Conservation (phyloP, 1,140 invertebrate genomes). For the Drosophila novamexicana region DNA sequence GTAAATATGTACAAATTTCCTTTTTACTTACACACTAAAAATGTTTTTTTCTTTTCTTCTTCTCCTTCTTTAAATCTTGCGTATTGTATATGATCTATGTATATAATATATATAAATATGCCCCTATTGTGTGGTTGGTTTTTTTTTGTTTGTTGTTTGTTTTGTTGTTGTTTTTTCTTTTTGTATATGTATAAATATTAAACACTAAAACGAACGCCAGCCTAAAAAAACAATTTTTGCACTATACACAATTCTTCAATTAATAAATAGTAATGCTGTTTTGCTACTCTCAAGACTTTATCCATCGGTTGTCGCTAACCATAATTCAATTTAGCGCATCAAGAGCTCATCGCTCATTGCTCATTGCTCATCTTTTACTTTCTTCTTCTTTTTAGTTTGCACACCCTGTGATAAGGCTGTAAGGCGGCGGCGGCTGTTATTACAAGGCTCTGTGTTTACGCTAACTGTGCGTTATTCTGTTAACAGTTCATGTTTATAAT, state of each 20-base stretch:
- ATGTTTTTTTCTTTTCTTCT: constrained; percentile 47
- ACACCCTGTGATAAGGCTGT: constrained; percentile 8
- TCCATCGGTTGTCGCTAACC: constrained; percentile 11
- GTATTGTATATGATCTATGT: constrained; percentile 61
- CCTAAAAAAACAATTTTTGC: constrained; percentile 58
- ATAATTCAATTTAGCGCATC: background rate
- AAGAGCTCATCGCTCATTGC: background rate
- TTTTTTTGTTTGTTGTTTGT: constrained; percentile 5
- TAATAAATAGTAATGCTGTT: constrained; percentile 82
- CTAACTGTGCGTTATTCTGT: constrained; percentile 55
- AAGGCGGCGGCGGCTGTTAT: constrained; percentile 34
- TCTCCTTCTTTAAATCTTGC: constrained; percentile 36
- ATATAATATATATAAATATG: constrained; percentile 68
- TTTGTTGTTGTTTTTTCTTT: constrained; percentile 33
- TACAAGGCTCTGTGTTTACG: constrained; percentile 44
- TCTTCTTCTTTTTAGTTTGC: constrained; percentile 10
- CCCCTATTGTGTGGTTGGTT: constrained; percentile 60
- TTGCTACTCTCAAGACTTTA: constrained; percentile 60
- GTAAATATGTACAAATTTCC: constrained; percentile 80
- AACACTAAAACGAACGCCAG: constrained; percentile 71
- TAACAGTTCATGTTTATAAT: background rate
- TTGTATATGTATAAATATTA: constrained; percentile 81
- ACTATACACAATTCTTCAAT: constrained; percentile 67
- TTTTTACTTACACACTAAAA: constrained; percentile 61
- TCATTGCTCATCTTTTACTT: constrained; percentile 1